phyloP scores from a whole-genome alignment of 1,140 invertebrate genomes.

The Drosophila subpulchrella region DNA sequence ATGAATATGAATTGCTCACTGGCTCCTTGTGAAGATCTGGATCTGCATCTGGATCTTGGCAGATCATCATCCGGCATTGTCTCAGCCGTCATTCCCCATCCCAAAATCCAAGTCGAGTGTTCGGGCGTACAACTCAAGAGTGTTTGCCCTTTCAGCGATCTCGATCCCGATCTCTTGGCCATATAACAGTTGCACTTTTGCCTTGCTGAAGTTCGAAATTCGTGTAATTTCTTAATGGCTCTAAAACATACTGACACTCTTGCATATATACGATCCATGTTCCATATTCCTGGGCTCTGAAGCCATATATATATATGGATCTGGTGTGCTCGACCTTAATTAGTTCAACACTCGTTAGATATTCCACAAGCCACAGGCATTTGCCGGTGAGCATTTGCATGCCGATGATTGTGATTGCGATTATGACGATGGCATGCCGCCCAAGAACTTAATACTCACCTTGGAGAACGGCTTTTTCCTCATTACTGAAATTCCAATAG shows the following conservation, averaged over 20 bases:
- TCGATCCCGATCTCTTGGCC: conserved; percentile 51
- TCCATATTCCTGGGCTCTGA: conserved; percentile 16
- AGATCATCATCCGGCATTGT: conserved; percentile 72
- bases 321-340: conserved; percentile 62
- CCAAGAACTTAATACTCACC: conserved; percentile 58
- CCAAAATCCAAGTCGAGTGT: conserved; percentile 39
- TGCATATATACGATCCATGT: background rate
- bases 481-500: conserved; percentile 59
- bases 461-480: conserved; percentile 33
- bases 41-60: conserved; percentile 71
- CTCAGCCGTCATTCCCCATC: conserved; percentile 38
- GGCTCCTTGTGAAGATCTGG: conserved; percentile 45
- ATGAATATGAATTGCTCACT: conserved; percentile 77
- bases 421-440: conserved; percentile 25
- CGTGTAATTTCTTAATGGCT: conserved; percentile 62
- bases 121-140: conserved; percentile 54
- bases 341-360: conserved; percentile 72
- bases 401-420: conserved; percentile 37
- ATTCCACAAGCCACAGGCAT: conserved; percentile 69
- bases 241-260: background rate
- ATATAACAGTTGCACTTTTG: conserved; percentile 53
- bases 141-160: conserved; percentile 64
- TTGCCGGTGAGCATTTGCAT: conserved; percentile 56
- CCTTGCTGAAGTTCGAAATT: conserved; percentile 46
- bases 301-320: conserved; percentile 57